phyloP scores from a whole-genome alignment of 2,888 invertebrate species.

The Schizaphis graminum region DNA sequence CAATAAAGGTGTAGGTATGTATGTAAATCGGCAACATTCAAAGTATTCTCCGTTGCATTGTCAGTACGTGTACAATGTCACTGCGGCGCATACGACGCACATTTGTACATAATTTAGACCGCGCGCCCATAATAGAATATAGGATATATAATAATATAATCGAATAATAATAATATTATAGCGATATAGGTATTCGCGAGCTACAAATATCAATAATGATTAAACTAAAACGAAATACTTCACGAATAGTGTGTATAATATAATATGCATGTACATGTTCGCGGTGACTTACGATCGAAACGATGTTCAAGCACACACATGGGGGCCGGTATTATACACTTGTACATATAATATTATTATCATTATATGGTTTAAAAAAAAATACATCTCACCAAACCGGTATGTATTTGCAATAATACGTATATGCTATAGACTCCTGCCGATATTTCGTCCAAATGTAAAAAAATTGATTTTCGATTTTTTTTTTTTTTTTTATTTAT shows the following conservation, averaged over 20 bases:
- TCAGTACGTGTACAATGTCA: not conserved
- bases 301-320: not conserved
- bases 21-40: constrained; percentile 29
- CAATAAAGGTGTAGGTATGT: not conserved
- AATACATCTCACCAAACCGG: not conserved
- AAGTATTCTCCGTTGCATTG: not conserved
- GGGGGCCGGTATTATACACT: not conserved
- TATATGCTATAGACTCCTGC: not conserved
- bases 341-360: not conserved
- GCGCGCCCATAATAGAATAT: not conserved
- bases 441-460: not conserved
- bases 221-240: not conserved
- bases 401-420: not conserved
- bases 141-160: not conserved
- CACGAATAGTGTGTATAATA: not conserved
- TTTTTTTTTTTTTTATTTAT: not conserved
- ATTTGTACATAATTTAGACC: not conserved
- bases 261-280: not conserved
- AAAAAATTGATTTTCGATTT: not conserved
- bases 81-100: not conserved
- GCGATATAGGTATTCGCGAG: not conserved
- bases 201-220: not conserved
- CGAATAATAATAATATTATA: not conserved
- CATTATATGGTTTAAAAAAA: not conserved
- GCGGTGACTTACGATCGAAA: not conserved